A percentile compares a stretch with the other conserved stretches of the same genome.
Conservation (phyloP, 1,140 invertebrate species). For the Ooceraea biroi region DNA sequence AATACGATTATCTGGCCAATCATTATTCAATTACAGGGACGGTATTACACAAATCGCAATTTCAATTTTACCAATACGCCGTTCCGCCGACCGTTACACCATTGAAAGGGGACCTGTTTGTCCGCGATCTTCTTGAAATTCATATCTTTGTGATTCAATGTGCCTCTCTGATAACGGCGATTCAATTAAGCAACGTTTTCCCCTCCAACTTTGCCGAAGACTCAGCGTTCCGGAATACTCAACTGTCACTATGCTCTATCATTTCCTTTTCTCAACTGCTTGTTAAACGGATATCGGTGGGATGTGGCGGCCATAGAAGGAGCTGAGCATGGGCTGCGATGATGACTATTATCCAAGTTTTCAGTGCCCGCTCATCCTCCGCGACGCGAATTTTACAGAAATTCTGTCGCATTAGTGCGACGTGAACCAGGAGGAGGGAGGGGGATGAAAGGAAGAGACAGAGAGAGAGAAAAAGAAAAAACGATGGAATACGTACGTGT, state of each 20-base stretch:
- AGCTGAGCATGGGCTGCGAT: conserved; percentile 31
- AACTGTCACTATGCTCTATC: neutral
- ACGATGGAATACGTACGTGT: conserved; percentile 23
- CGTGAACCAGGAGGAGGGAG: conserved; percentile 37
- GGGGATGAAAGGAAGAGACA: conserved; percentile 43
- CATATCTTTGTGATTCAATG: conserved; percentile 10
- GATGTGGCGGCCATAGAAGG: conserved; percentile 59
- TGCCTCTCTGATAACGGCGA: conserved; percentile 3
- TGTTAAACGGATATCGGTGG: conserved; percentile 58
- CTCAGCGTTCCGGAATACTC: conserved; percentile 40
- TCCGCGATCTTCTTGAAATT: conserved; percentile 8
- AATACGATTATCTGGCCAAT: conserved; percentile 55
- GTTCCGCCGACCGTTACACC: conserved; percentile 3
- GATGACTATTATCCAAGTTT: conserved; percentile 71
- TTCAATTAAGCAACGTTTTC: conserved; percentile 47
- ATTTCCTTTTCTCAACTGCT: conserved; percentile 24
- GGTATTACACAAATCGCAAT: conserved; percentile 57
- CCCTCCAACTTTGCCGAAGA: conserved; percentile 18
- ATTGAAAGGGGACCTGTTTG: neutral
- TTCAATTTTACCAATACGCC: conserved; percentile 41
- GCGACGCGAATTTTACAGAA: conserved; percentile 37
- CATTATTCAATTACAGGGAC: conserved; percentile 57
- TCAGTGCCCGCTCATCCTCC: conserved; percentile 28
- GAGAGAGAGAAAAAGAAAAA: conserved; percentile 65
- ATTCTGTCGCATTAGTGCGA: conserved; percentile 57